Conservation (phyloP, 2,113 vertebrate species). For the Rhinichthys klamathensis region DNA sequence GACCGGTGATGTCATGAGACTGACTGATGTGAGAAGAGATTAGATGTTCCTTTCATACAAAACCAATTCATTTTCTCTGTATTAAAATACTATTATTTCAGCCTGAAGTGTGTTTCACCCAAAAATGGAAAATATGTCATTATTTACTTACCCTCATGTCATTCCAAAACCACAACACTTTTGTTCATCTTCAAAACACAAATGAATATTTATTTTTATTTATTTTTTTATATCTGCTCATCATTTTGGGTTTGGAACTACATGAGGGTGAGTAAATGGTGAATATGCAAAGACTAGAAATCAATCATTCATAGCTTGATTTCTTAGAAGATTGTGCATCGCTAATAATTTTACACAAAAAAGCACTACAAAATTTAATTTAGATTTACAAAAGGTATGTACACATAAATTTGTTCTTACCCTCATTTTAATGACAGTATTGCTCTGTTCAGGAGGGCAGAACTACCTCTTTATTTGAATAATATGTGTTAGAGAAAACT, state of each 20-base stretch:
- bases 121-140: neutral
- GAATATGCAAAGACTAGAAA: neutral
- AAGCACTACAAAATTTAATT: neutral
- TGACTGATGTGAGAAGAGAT: neutral
- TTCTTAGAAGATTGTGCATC: neutral
- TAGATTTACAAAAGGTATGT: neutral
- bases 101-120: neutral
- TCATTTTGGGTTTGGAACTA: neutral
- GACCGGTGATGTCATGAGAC: slow-evolving; percentile 1
- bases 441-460: neutral
- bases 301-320: neutral
- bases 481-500: neutral
- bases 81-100: neutral
- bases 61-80: too few species aligned
- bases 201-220: neutral
- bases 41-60: neutral
- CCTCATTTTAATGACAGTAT: neutral
- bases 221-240: neutral
- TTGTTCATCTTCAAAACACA: neutral
- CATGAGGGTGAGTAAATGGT: neutral
- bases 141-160: neutral
- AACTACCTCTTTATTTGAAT: neutral
- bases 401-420: neutral
- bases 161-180: neutral
- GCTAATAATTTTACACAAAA: neutral